Evolutionary conservation across 1,140 invertebrate species (phyloP).

Genomic region (Heliconius congener): DNA sequence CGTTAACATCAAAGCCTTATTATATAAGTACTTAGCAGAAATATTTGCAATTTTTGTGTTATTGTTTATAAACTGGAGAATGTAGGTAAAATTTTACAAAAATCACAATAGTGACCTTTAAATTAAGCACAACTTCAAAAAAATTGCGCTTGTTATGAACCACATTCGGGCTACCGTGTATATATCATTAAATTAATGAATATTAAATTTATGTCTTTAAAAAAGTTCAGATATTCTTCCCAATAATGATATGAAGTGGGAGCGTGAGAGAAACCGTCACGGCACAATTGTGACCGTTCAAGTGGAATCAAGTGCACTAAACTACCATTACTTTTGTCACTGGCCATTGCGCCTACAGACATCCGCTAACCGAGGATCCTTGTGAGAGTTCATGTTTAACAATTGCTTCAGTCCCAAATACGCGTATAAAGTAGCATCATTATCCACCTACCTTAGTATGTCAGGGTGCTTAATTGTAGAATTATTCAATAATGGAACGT

Average conservation of each 20-base stretch:
- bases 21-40: too few species aligned
- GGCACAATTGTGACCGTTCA: conserved; percentile 69
- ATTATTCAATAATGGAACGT: conserved; percentile 19
- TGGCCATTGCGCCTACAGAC: conserved; percentile 66
- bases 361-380: conserved; percentile 54
- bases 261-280: conserved; percentile 53
- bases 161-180: too few species aligned
- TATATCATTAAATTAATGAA: not conserved
- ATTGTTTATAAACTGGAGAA: too few species aligned
- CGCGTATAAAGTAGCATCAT: conserved; percentile 29
- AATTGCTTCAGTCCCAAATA: conserved; percentile 29
- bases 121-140: too few species aligned
- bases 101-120: too few species aligned
- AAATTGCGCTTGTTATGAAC: too few species aligned
- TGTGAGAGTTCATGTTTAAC: conserved; percentile 13
- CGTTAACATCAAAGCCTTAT: too few species aligned
- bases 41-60: too few species aligned
- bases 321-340: conserved; percentile 74
- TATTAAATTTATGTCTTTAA: not conserved
- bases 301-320: conserved; percentile 77
- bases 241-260: conserved; percentile 25
- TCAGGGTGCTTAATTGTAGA: conserved; percentile 10
- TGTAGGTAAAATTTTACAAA: too few species aligned
- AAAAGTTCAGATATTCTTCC: not conserved
- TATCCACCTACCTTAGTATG: conserved; percentile 27